Conservation (phyloP, 2,888 invertebrate genomes). For the Clusia tigrina region DNA sequence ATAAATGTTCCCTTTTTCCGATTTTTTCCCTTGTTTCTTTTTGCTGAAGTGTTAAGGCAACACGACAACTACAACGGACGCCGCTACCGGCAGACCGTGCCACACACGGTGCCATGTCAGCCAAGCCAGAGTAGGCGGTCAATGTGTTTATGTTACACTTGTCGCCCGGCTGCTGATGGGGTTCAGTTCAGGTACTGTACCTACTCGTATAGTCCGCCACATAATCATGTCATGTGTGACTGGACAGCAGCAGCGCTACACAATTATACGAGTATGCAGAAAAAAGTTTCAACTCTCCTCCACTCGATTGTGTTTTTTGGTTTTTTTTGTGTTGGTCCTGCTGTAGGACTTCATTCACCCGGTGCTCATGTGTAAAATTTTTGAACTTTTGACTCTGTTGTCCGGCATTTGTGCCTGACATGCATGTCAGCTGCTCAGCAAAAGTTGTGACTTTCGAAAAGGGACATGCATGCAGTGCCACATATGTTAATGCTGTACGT, state of each 20-base stretch:
- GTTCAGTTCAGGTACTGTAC: conserved; percentile 33
- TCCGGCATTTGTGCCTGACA: conserved; percentile 3
- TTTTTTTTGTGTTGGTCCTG: background rate
- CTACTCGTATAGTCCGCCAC: no score
- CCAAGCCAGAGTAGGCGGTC: no score
- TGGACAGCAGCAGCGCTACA: conserved; percentile 37
- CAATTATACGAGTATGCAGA: background rate
- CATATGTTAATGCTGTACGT: background rate
- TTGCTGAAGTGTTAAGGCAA: background rate
- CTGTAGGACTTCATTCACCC: background rate
- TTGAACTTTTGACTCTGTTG: background rate
- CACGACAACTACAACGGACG: background rate
- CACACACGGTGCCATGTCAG: background rate
- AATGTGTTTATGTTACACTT: background rate
- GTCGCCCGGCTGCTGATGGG: background rate
- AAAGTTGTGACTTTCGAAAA: background rate
- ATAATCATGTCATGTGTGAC: conserved; percentile 57
- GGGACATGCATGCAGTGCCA: background rate
- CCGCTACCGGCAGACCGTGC: conserved; percentile 5
- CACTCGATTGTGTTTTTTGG: no score
- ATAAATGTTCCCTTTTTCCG: background rate
- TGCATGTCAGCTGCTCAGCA: conserved; percentile 1
- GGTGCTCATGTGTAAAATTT: background rate
- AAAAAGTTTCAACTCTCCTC: conserved; percentile 8
- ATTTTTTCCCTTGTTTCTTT: background rate